Evolutionary conservation across 2,797 vertebrate genomes (phyloP), one percentile per base, ranked within the genome.

Genomic region (Parauchenoglanis punctatus): DNA sequence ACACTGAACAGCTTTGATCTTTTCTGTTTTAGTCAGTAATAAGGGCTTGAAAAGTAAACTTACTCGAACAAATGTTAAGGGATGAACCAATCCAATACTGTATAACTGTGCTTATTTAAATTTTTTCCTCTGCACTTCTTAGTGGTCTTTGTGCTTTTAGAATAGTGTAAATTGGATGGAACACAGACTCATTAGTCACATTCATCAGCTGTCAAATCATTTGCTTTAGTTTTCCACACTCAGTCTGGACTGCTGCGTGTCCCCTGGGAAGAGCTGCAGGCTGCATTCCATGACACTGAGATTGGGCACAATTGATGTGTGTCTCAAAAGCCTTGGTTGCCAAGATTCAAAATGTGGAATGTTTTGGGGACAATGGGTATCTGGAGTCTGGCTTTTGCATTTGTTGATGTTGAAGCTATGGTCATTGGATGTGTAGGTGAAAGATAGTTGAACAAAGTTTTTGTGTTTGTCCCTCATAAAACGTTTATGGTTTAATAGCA

Each of bases 291-390:
- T 96, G 95, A 97, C 94, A 96, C 93, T 95, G 93, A 94, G 94
- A 93, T 95, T 94, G 96, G 92, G 94, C 93, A 93, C 92, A 95
- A 94, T 95, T 92, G 93, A 93, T 92, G 93, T 90, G 92, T 93
- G 93, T 95, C 93, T 92, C 92, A 95, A 94, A 96, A 88, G 85
- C 92, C 93, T 92, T 2, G 91, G 97, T 98, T 97, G 96, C 97
- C 95, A 94, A 95, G 97, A 95, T 90, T 89, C 92, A 92, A 94
- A 90, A 91, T 91, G 91, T 96, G 96, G 96, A 98, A 97, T 97
- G 96, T 94, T 92, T 88, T 90, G 91, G 93, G 93, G 94, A 95
- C 95, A 97, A 94, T 93, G 93, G 95, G 92, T 93, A 93, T 96
- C 94, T 95, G 94, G 90, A 93, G 92, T 90, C 93, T 95, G 94